Evolutionary conservation across 1,140 invertebrate genomes (phyloP), one percentile per base, ranked within the genome.

Genomic region (Teleopsis dalmanni): DNA sequence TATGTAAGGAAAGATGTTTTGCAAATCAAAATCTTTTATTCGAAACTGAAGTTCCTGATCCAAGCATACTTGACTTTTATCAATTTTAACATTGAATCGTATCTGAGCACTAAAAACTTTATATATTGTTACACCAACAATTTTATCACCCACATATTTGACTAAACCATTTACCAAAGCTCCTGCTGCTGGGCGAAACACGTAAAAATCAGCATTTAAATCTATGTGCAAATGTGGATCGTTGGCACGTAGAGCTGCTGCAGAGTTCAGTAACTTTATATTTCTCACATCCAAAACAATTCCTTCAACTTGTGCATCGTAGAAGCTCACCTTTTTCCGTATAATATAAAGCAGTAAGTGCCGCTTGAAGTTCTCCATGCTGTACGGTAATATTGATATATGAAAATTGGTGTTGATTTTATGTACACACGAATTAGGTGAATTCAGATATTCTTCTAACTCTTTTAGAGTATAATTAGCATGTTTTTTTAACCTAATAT

Each of bases 201-300:
- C 57, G 60, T 78, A 81, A 62, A 78, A 81, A 54, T 80, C 76
- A 27, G 73, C 76, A 61, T 73, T 60, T 14, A 79, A 62, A 50
- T 78, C 68, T 14, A 79, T 29, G 51, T 81, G 78, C 52, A 79
- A 67, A 22, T 68, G 75, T 23, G 62, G 72, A 48, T 69, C 71
- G 43, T 80, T 78, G 19, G 71, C 56, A 8, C 73, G 56, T 35
- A 77, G 56, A 3, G 60, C 60, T 29, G 71, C 75, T 1, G 66
- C 47, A 1, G 70, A 47, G 4, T 67, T 71, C 6, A 78, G 40
- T 9, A 81, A 47, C 63, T 77, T 80, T 13, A 78, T 73, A 51
- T 81, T 80, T 52, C 73, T 69, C 44, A 79, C 79, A n/a, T 74
- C 72, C 1, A 81, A 57, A 10, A 81, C 53, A 50, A 81, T 78